Evolutionary conservation across 2,113 vertebrate genomes (phyloP), one percentile per base, ranked within the genome.

Genomic region (Colius striatus): DNA sequence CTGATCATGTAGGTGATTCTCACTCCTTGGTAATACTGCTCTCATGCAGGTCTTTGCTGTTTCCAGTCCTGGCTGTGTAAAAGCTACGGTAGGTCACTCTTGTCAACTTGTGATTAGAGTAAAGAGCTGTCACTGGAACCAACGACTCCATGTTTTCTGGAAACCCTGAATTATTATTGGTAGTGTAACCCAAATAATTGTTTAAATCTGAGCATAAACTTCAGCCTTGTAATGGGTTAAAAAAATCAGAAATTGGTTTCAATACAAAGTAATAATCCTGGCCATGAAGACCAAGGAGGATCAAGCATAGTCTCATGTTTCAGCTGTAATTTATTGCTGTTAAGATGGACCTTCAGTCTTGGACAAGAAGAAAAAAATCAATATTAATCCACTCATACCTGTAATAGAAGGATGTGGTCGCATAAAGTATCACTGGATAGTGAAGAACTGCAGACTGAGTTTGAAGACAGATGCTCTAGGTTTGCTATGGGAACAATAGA

Each of bases 311-410:
- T 60, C 65, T 96, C 75, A 78, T 94, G 92, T 88, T 91, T 94
- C 92, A 95, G 63, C 70, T 90, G 77, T 96, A 93, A 97, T 98
- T 97, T 97, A 97, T 96, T 97, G 82, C 76, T 94, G 73, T 96
- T 97, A 96, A 97, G 71, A 96, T 51, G 91, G 95, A 97, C 92
- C 65, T 97, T 92, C 92, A 75, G 81, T 95, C 97, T 95, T 94
- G 77, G 93, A 96, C 73, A 97, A 95, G 86, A 91, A 70, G 6
- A 20, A 66, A 90, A 90, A 97, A 98, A 98, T 98, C 98, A 97
- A 98, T 98, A 97, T 98, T 97, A 98, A 98, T 98, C 95, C 96
- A 97, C 92, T 98, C 95, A 95, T 94, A 97, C 92, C 98, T 97
- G 90, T 96, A 98, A 98, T 97, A 89, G 97, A 97, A 97, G 95